phyloP scores from a whole-genome alignment of 1,140 invertebrate species.

The Stegodyphus dumicola region DNA sequence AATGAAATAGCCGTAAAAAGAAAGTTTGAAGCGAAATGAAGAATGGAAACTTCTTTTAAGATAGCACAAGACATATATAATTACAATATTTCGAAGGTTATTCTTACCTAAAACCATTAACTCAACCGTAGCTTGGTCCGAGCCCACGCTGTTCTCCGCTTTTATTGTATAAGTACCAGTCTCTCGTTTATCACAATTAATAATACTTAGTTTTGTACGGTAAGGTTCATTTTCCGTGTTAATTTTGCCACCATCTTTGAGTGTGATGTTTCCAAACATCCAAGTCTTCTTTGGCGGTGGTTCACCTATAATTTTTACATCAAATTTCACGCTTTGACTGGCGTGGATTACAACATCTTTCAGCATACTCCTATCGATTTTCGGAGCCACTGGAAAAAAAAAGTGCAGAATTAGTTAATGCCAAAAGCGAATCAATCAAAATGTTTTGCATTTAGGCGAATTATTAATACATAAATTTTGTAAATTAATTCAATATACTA shows the following conservation, averaged over 20 bases:
- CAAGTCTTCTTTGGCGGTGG: conserved; percentile 84
- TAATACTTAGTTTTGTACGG: conserved; percentile 85
- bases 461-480: too few relatives aligned
- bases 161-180: conserved; percentile 87
- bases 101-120: conserved; percentile 83
- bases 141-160: conserved; percentile 86
- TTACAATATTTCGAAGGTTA: neutral
- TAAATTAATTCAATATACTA: too few relatives aligned
- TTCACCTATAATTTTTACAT: conserved; percentile 86
- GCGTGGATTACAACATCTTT: conserved; percentile 81
- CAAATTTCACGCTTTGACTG: conserved; percentile 84
- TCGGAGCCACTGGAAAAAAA: conserved; percentile 89
- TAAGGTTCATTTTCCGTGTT: conserved; percentile 87
- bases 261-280: conserved; percentile 75
- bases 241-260: conserved; percentile 72
- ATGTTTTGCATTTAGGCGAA: too few relatives aligned
- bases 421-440: too few relatives aligned
- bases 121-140: conserved; percentile 89
- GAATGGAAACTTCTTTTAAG: too few relatives aligned
- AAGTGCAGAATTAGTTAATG: neutral
- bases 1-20: too few relatives aligned
- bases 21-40: too few relatives aligned
- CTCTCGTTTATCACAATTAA: conserved; percentile 84
- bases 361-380: conserved; percentile 87
- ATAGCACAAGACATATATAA: too few relatives aligned